phyloP scores from a whole-genome alignment of 2,113 vertebrate species.

The Galemys pyrenaicus region DNA sequence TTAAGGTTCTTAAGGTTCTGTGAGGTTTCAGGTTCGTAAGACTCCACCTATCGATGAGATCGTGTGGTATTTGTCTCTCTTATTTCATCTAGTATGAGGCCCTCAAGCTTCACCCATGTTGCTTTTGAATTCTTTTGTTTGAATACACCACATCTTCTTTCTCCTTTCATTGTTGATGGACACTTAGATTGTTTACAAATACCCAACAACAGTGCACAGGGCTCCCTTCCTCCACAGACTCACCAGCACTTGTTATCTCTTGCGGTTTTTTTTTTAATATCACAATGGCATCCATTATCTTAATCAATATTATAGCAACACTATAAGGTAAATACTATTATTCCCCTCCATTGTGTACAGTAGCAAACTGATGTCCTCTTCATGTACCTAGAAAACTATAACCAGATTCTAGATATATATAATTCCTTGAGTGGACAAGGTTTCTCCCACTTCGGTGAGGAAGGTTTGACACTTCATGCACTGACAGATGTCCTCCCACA shows the following conservation, averaged over 20 bases:
- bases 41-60: too few species aligned
- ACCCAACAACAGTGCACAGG: neutral
- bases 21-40: too few species aligned
- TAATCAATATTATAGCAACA: neutral
- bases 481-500: neutral
- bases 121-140: neutral
- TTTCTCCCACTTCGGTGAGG: neutral
- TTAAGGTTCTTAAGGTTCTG: too few species aligned
- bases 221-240: neutral
- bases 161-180: neutral
- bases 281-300: neutral
- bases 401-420: neutral
- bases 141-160: neutral
- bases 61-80: neutral
- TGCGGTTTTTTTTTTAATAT: neutral
- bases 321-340: neutral
- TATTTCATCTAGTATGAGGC: neutral
- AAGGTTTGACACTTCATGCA: neutral
- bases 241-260: neutral
- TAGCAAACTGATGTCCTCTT: neutral
- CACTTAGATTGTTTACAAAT: neutral
- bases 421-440: neutral
- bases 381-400: neutral
- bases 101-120: neutral
- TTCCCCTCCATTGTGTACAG: neutral